Evolutionary conservation across 2,113 vertebrate genomes (phyloP).

Genomic region (Eretmochelys imbricata): DNA sequence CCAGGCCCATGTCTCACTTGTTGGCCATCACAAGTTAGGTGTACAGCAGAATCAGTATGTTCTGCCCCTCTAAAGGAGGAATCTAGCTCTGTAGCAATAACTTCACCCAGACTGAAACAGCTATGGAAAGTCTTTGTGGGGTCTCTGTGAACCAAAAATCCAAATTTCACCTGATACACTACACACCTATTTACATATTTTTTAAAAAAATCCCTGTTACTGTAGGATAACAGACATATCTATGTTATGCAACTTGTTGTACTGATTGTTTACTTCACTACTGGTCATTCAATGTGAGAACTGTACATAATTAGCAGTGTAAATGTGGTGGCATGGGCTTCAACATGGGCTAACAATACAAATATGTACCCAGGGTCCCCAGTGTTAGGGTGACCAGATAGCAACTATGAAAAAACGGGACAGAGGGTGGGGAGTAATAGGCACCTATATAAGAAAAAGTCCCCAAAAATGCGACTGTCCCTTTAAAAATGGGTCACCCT

Average conservation of each 20-base stretch:
- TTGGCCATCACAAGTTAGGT: background rate
- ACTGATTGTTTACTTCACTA: too few relatives aligned
- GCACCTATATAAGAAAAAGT: too few relatives aligned
- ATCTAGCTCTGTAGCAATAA: background rate
- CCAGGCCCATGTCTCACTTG: background rate
- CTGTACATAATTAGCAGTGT: background rate
- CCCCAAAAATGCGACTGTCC: too few relatives aligned
- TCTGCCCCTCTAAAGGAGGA: background rate
- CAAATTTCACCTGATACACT: background rate
- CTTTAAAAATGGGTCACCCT: too few relatives aligned
- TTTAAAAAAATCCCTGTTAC: rapidly evolving
- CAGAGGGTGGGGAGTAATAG: too few relatives aligned
- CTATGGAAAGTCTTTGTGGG: background rate
- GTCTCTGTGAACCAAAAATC: background rate
- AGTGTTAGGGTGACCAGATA: background rate
- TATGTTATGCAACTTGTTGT: too few relatives aligned
- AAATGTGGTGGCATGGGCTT: too few relatives aligned
- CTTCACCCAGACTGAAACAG: background rate
- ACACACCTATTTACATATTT: background rate
- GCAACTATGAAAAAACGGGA: too few relatives aligned
- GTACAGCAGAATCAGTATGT: background rate
- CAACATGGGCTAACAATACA: background rate
- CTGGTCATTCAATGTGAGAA: too few relatives aligned
- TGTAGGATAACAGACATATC: background rate
- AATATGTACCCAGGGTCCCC: too few relatives aligned